Evolutionary conservation across 2,113 vertebrate genomes (phyloP), one percentile per base, ranked within the genome.

Genomic region (Leiothrix lutea): DNA sequence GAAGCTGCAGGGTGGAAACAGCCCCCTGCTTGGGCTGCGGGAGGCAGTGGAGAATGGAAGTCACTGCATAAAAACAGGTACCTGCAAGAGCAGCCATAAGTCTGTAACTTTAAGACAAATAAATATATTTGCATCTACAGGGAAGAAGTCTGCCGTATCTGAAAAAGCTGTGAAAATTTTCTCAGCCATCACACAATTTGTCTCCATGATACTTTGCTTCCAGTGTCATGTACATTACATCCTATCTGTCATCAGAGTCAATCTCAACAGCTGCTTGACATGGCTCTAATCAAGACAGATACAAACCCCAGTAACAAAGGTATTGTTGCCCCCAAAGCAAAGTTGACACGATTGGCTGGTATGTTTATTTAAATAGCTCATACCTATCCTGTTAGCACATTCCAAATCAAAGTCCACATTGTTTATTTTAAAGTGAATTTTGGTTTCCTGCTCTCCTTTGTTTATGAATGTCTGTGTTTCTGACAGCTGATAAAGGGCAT

Each of bases 401-500:
- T 91, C 91, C 62, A 78, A 88, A 93, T 92, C 62, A 93, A 94
- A 83, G 42, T 58, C 79, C 65, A 72, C 86, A 70, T 31, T 81
- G 71, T 94, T 96, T 96, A 90, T 90, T 96, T 92, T 96, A 78
- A 54, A 80, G 42, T 93, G 78, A 94, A 88, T 96, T 97, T 97
- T 25, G 54, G 64, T 85, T 61, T 95, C 26, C 79, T 8, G 35
- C 71, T 90, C 45, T 73, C 77, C 38, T 66, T 94, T 96, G 88
- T 97, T 96, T 97, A 92, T 87, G 92, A 95, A 81, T 65, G 80
- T 86, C 65, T 86, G 74, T 84, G 84, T 96, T 94, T 95, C 92
- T 95, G 95, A 97, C 90, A 94, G 92, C 62, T 95, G 97, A 94
- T 91, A 96, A 96, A 97, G 84, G 94, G 81, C 79, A 90, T 57